These are phyloP conservation scores for Catagonus wagneri DNA, from an alignment of 2,113 vertebrate species.

Conservation along the genomic window DNA sequence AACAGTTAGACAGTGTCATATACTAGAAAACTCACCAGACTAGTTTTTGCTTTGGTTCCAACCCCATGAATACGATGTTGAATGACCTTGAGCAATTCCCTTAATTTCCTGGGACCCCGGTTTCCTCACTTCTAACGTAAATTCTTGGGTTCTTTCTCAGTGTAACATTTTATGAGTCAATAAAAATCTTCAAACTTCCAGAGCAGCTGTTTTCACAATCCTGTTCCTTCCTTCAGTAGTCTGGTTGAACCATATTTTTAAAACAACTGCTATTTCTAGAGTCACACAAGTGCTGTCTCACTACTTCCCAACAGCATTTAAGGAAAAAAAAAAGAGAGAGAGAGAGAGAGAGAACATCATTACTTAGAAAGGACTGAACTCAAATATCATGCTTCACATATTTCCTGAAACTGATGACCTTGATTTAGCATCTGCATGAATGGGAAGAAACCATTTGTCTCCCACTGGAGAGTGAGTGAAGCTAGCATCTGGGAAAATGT, in stretches of 20 bases:
- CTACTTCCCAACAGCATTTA: neutral
- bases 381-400: neutral
- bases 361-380: slow-evolving; percentile 20
- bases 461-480: neutral
- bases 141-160: slow-evolving; percentile 37
- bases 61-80: neutral
- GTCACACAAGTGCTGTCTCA: slow-evolving; percentile 7
- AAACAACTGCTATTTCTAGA: slow-evolving; percentile 48
- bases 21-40: neutral
- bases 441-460: neutral
- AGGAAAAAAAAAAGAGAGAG: neutral
- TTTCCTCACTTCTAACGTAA: slow-evolving; percentile 60
- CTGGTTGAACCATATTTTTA: slow-evolving; percentile 1
- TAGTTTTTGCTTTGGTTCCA: neutral
- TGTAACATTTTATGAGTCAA: slow-evolving; percentile 67
- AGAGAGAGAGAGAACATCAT: neutral
- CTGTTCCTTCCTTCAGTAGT: neutral
- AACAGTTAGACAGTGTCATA: neutral
- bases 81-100: slow-evolving; percentile 9
- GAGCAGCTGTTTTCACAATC: slow-evolving; percentile 48
- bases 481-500: neutral
- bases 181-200: slow-evolving; percentile 51
- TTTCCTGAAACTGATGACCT: slow-evolving; percentile 48
- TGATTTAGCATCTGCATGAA: neutral
- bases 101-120: neutral